phyloP scores from a whole-genome alignment of 2,888 invertebrate genomes.

The Ennomos fuscantarius region DNA sequence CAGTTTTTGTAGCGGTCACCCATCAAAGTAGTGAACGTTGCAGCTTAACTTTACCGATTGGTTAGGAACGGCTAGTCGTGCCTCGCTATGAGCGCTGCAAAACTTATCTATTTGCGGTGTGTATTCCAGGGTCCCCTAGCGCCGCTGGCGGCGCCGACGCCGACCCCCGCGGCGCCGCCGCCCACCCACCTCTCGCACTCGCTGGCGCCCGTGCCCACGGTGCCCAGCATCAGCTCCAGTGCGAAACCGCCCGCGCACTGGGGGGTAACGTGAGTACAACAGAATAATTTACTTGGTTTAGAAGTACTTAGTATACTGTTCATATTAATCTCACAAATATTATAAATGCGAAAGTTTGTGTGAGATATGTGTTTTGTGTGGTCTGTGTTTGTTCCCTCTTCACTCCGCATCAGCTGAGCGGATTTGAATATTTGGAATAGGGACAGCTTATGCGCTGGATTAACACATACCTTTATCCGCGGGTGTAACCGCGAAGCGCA shows the following conservation, averaged over 20 bases:
- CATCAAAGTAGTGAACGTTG: too few relatives aligned
- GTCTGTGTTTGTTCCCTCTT: too few relatives aligned
- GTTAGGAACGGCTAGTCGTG: too few relatives aligned
- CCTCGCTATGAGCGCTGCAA: neutral
- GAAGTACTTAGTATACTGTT: slow-evolving; percentile 16
- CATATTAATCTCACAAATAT: slow-evolving; percentile 26
- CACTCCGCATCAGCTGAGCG: too few relatives aligned
- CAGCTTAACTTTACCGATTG: too few relatives aligned
- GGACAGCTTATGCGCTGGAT: too few relatives aligned
- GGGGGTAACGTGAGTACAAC: slow-evolving; percentile 81
- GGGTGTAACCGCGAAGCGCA: too few relatives aligned
- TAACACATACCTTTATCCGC: too few relatives aligned
- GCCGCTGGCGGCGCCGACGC: slow-evolving; percentile 73
- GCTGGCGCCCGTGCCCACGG: slow-evolving; percentile 80
- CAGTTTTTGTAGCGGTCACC: too few relatives aligned
- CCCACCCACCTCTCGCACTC: slow-evolving; percentile 77
- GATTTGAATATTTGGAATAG: too few relatives aligned
- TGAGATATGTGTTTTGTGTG: too few relatives aligned
- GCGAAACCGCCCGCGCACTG: slow-evolving; percentile 82
- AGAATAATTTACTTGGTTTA: neutral
- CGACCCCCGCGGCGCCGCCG: slow-evolving; percentile 71
- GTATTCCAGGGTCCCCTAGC: slow-evolving; percentile 48
- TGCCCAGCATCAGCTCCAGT: slow-evolving; percentile 79
- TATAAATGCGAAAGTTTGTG: too few relatives aligned
- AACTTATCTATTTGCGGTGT: neutral